These are phyloP conservation scores for Cylloceria caligata DNA, from an alignment of 2,888 invertebrate species.

Conservation along the genomic window DNA sequence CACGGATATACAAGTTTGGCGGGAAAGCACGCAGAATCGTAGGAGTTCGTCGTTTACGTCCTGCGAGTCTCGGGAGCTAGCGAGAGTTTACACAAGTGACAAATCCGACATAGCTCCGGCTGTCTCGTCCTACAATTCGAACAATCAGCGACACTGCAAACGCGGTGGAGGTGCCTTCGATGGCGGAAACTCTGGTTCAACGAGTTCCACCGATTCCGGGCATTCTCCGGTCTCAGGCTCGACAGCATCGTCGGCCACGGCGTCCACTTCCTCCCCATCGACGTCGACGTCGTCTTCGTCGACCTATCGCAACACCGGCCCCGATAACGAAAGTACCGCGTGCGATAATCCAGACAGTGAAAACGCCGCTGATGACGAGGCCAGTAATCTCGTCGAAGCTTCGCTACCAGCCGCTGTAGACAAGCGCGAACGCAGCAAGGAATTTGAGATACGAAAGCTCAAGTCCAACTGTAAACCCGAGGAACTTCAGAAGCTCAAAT, in stretches of 20 bases:
- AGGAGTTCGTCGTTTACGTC: slow-evolving; percentile 73
- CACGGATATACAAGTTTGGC: slow-evolving; percentile 94
- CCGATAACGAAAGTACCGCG: slow-evolving; percentile 80
- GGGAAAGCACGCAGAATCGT: slow-evolving; percentile 89
- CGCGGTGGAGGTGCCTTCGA: slow-evolving; percentile 40
- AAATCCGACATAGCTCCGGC: slow-evolving; percentile 66
- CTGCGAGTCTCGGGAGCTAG: slow-evolving; percentile 76
- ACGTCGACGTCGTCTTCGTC: slow-evolving; percentile 70
- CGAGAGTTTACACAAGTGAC: slow-evolving; percentile 70
- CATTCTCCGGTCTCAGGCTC: slow-evolving; percentile 21
- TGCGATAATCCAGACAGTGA: slow-evolving; percentile 76
- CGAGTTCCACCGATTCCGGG: slow-evolving; percentile 24
- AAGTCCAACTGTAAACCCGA: slow-evolving; percentile 93
- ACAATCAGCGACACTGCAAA: slow-evolving; percentile 62
- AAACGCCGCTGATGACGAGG: slow-evolving; percentile 80
- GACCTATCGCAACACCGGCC: slow-evolving; percentile 82
- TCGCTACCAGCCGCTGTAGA: slow-evolving; percentile 88
- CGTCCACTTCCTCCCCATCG: slow-evolving; percentile 37
- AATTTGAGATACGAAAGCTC: slow-evolving; percentile 89
- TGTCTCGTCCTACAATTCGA: slow-evolving; percentile 49
- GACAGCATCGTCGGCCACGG: slow-evolving; percentile 29
- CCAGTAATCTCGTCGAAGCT: slow-evolving; percentile 89
- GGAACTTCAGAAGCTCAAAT: slow-evolving; percentile 90
- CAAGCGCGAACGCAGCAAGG: slow-evolving; percentile 88
- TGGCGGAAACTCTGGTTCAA: neutral